These are phyloP conservation scores for Spodoptera litura DNA, from an alignment of 1,140 invertebrate genomes.

Conservation along the genomic window DNA sequence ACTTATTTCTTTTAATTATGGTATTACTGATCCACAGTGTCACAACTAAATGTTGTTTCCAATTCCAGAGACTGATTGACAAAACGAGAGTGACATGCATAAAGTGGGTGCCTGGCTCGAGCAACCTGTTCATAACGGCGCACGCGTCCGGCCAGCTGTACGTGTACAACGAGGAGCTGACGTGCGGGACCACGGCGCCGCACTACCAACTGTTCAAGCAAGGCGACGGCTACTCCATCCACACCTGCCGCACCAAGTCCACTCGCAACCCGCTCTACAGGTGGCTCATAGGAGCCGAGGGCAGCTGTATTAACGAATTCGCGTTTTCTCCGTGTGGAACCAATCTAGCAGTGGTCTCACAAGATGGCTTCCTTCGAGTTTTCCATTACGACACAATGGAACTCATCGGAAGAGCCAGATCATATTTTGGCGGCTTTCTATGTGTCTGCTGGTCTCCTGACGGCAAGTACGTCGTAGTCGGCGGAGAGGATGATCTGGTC, in stretches of 20 bases:
- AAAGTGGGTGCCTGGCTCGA: conserved; percentile 97
- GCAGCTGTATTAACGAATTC: conserved; percentile 97
- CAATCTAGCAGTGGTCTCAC: conserved; percentile 96
- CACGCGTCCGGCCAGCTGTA: conserved; percentile 99
- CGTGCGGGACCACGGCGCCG: conserved; percentile 93
- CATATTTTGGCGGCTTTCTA: conserved; percentile 98
- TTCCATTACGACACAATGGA: conserved; percentile 99
- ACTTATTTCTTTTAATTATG: not conserved
- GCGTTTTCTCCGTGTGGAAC: conserved; percentile 98
- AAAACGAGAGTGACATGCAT: conserved; percentile 99
- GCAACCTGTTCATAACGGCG: conserved; percentile 96
- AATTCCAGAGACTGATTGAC: conserved; percentile 96
- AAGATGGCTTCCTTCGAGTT: conserved; percentile 98
- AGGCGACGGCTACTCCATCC: conserved; percentile 97
- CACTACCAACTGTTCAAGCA: conserved; percentile 98
- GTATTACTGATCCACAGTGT: not conserved
- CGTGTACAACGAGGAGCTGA: conserved; percentile 98
- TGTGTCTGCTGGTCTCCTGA: conserved; percentile 99
- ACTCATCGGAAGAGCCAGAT: conserved; percentile 94
- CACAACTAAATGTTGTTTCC: not conserved
- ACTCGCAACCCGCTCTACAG: conserved; percentile 97
- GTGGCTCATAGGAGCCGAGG: conserved; percentile 94
- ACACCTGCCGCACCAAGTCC: conserved; percentile 98
- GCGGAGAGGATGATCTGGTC: conserved; percentile 99
- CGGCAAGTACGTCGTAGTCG: conserved; percentile 97